phyloP scores from a whole-genome alignment of 1,140 invertebrate species.

The Bursaphelenchus mucronatus region DNA sequence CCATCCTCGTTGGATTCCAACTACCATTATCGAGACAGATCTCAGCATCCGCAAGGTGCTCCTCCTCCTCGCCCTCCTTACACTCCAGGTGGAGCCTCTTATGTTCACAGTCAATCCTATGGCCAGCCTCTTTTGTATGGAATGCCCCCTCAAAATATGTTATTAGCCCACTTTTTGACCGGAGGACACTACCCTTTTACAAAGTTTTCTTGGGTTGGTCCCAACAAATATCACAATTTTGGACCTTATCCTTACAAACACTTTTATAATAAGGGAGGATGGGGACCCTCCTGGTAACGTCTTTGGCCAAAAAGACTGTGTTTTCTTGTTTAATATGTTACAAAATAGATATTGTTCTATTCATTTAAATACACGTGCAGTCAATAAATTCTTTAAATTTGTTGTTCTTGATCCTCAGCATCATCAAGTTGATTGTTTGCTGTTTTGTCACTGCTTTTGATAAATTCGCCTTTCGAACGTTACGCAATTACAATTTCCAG shows the following conservation, averaged over 20 bases:
- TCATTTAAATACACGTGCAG: no score
- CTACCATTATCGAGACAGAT: constrained; percentile 22
- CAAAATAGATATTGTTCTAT: no score
- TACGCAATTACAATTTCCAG: no score
- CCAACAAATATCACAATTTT: constrained; percentile 23
- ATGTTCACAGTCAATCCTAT: constrained; percentile 3
- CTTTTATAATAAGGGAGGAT: constrained; percentile 22
- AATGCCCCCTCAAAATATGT: constrained; percentile 27
- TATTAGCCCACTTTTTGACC: constrained; percentile 23
- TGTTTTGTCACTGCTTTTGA: no score
- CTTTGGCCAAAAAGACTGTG: neutral
- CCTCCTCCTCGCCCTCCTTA: constrained; percentile 4
- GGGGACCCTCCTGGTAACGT: constrained; percentile 20
- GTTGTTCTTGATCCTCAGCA: no score
- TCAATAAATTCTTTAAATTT: no score
- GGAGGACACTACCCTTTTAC: constrained; percentile 24
- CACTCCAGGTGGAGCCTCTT: neutral
- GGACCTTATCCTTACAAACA: constrained; percentile 24
- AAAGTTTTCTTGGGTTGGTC: constrained; percentile 18
- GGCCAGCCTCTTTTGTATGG: constrained; percentile 25
- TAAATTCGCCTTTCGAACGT: no score
- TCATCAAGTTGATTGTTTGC: no score
- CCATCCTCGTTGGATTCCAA: constrained; percentile 21
- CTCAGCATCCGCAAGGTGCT: neutral
- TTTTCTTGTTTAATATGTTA: no score